A percentile compares a stretch with the other conserved stretches of the same genome.
Evolutionary conservation across 2,797 vertebrate genomes (phyloP).

Genomic region (Buceros bicornis): DNA sequence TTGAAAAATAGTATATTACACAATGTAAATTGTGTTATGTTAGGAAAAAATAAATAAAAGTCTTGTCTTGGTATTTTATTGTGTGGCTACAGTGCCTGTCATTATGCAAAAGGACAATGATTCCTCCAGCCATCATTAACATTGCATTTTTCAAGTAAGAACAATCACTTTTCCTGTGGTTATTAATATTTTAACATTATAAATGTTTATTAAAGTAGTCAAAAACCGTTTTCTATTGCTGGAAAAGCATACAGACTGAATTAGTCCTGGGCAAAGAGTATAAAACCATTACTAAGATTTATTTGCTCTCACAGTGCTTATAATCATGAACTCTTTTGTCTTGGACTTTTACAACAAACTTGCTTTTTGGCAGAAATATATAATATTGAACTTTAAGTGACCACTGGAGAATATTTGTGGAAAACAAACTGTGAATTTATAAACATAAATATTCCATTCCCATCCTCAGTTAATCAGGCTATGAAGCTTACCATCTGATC

Average conservation of each 20-base stretch:
- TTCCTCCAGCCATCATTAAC: background rate
- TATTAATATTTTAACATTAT: slow-evolving; percentile 23
- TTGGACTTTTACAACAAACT: slow-evolving; percentile 12
- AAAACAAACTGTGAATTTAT: slow-evolving; percentile 12
- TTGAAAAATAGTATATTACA: background rate
- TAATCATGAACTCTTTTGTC: background rate
- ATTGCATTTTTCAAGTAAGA: slow-evolving; percentile 4
- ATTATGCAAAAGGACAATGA: background rate
- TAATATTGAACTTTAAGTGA: slow-evolving; percentile 31
- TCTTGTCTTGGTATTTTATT: background rate
- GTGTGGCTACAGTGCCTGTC: background rate
- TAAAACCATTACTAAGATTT: slow-evolving; percentile 23
- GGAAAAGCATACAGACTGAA: background rate
- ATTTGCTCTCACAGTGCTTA: background rate
- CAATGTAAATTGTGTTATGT: background rate
- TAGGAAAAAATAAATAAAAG: background rate
- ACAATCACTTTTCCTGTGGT: background rate
- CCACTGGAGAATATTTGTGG: slow-evolving; percentile 10
- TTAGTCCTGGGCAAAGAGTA: background rate
- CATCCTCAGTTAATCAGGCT: background rate
- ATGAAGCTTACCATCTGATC: background rate
- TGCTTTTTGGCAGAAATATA: slow-evolving; percentile 18
- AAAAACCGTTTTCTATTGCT: background rate
- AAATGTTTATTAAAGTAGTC: slow-evolving; percentile 17
- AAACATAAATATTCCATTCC: background rate